Evolutionary conservation across 2,113 vertebrate genomes (phyloP), one percentile per base, ranked within the genome.

Genomic region (Elephas maximus): DNA sequence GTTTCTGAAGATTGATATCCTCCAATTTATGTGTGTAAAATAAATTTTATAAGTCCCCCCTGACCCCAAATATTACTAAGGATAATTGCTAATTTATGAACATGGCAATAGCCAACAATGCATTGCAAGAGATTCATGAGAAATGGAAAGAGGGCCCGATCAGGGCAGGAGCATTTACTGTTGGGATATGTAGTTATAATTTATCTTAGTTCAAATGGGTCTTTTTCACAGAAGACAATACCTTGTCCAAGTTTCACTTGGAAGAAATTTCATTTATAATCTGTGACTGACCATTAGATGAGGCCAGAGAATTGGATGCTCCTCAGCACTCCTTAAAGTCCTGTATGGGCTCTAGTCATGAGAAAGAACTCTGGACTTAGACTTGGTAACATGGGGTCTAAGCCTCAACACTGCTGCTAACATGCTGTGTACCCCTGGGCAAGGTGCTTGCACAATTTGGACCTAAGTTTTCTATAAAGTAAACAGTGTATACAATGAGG

Each of bases 261-360:
- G 77, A 88, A 85, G 30, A 85, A 67, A 51, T 41, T 44, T 15
- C 77, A 82, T 65, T 73, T 83, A 80, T 91, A 84, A 93, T 48
- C 44, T 45, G 23, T 53, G 23, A 86, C 21, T 48, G 67, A 76
- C 53, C 88, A 6, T 63, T 67, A 85, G 28, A 45, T 63, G 20
- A 65, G 7, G 9, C 71, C n/a, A 95, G 28, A 23, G 33, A 82
- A 60, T 4, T 82, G 33, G 88, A 77, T 30, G 30, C 8, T 37
- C 33, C 33, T 90, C 11, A 51, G 30, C 24, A 48, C 3, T 23
- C 28, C 76, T 91, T 83, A 82, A 41, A 65, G 37, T 79, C 71
- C 48, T 86, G 8, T 69, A 26, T 15, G 30, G 11, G 45, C 37
- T 17, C 73, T 65, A 44, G 8, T 15, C 53, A 44, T n/a, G 26